Evolutionary conservation across 1,140 invertebrate genomes (phyloP).

Genomic region (Cyrtorhinus lividipennis): DNA sequence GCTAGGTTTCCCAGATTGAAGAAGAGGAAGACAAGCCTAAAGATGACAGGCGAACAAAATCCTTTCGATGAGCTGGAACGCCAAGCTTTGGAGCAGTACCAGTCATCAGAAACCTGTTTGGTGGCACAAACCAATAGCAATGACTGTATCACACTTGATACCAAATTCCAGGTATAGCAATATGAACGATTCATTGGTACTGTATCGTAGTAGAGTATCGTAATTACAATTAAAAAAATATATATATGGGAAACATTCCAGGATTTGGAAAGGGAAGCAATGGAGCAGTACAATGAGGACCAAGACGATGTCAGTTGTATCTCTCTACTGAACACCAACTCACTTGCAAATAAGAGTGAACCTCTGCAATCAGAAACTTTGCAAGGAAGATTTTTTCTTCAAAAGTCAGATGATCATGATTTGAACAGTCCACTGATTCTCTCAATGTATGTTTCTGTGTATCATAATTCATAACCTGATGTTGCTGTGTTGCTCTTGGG

Average conservation of each 20-base stretch:
- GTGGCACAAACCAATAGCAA: neutral
- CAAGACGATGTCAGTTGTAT: neutral
- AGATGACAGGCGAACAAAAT: neutral
- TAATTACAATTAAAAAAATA: too few relatives aligned
- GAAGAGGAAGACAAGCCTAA: neutral
- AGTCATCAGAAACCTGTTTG: conserved; percentile 2
- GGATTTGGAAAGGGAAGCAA: conserved; percentile 12
- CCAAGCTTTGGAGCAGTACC: conserved; percentile 9
- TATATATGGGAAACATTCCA: too few relatives aligned
- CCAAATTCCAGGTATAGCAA: neutral
- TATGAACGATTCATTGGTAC: too few relatives aligned
- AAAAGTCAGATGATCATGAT: neutral
- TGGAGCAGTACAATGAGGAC: conserved; percentile 7
- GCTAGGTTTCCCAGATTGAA: neutral
- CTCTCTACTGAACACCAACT: too few relatives aligned
- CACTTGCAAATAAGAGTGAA: too few relatives aligned
- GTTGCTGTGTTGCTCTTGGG: neutral
- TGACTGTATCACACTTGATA: neutral
- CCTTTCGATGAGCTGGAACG: conserved; percentile 9
- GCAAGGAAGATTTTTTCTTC: neutral
- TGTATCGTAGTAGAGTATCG: too few relatives aligned
- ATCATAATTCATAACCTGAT: neutral
- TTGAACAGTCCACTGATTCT: neutral
- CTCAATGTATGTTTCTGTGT: neutral
- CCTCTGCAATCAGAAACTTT: too few relatives aligned